A percentile compares a stretch with the other conserved stretches of the same genome.
These are phyloP conservation scores for Nothocercus nigrocapillus DNA, from an alignment of 2,113 vertebrate species.

Conservation along the genomic window DNA sequence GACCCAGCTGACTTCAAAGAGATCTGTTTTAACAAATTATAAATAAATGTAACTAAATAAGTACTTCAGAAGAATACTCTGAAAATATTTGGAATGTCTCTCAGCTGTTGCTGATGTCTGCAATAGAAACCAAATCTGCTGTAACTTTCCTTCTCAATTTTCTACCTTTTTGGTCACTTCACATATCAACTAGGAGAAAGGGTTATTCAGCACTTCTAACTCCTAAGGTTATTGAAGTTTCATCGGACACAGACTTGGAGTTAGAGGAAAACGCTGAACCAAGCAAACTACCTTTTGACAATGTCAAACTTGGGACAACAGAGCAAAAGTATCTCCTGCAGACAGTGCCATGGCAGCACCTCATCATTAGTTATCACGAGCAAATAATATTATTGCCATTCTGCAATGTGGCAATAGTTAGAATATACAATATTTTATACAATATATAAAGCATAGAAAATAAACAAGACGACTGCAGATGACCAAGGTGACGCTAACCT, in stretches of 20 bases:
- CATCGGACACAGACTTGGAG: background rate
- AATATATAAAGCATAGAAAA: background rate
- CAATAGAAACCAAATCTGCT: background rate
- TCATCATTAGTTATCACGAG: background rate
- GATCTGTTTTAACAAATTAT: background rate
- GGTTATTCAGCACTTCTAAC: background rate
- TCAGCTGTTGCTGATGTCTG: background rate
- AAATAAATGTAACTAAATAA: background rate
- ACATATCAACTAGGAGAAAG: background rate
- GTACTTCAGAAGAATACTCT: background rate
- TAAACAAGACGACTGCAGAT: background rate
- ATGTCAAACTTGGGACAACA: background rate
- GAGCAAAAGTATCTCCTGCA: background rate
- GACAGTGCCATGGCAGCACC: accelerated
- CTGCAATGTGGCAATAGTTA: background rate
- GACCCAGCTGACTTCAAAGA: background rate
- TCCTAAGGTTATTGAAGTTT: background rate
- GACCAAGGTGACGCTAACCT: background rate
- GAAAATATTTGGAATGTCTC: background rate
- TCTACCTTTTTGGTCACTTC: background rate
- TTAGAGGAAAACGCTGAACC: background rate
- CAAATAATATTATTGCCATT: background rate
- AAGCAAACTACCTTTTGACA: background rate
- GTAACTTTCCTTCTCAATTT: background rate
- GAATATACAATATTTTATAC: no score